Base-by-base conservation (phyloP, 2,888 invertebrate species). In the Cheilosia soror region DNA sequence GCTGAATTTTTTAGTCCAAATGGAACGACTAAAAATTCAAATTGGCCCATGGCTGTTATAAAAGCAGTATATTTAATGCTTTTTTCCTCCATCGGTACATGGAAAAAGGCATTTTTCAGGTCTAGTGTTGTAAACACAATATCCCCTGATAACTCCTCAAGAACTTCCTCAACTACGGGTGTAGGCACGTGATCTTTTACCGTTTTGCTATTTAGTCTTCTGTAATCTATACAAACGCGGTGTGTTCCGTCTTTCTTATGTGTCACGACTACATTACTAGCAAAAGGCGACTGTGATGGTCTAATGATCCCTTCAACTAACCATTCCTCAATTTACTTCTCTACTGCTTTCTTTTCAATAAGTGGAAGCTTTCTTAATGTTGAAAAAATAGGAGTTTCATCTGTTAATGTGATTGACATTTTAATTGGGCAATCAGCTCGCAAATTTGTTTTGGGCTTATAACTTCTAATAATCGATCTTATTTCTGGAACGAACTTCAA, bases 1-100 rank as follows among this genome's bases (percentile, higher is more conserved):
- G 92, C 91, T 6, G 88, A 88, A 29, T 89, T 91, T 44, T 89
- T 90, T 4, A 91, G 58, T 4, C 91, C 92, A 88, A 92, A 92
- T 0, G 91, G 91, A 53, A 88, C 88, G 80, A 87, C 89, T 5
- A 88, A 37, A 83, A 92, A 92, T 83, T 92, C 91, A 87, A 84
- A 92, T 33, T 90, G 91, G 1, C 91, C 91, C 75, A 87, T 87
- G 5, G 88, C 90, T 7, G 90, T 91, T 0, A 92, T 90, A 87
- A 92, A 92, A 0, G 91, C 76, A 1, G 91, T 92, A 66, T 91
- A 91, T 84, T 85, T 81, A 13, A 31, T 11, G 20, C 68, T 81
- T 9, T 1, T 13, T 25, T 66, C 66, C 11, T 65, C 75, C 0
- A 87, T 40, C 13, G 68, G 33, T 33, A 77, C 71, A 25, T 81